These are phyloP conservation scores for Horisme vitalbata DNA, from an alignment of 2,888 invertebrate genomes.

Conservation along the genomic window DNA sequence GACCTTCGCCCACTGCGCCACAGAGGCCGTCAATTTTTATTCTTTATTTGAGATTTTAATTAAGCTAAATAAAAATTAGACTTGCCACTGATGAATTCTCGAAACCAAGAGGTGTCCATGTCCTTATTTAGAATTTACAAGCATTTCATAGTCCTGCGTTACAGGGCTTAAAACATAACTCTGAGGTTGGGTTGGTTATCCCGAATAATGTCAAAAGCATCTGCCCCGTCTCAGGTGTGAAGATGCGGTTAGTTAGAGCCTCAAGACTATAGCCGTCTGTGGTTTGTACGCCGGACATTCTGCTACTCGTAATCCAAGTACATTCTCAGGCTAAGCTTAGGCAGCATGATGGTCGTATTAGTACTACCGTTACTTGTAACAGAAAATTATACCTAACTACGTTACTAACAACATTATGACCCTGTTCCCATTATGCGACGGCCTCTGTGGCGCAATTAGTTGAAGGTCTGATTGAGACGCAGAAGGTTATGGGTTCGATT, in stretches of 20 bases:
- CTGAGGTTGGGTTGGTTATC: constrained; percentile 6
- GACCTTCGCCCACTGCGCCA: too few species aligned
- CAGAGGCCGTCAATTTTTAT: too few species aligned
- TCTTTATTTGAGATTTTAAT: too few species aligned
- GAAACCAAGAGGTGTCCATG: background rate
- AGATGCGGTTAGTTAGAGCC: constrained; percentile 41
- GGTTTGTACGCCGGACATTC: constrained; percentile 21
- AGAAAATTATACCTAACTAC: too few species aligned
- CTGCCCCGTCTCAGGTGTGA: constrained; percentile 42
- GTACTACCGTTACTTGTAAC: too few species aligned
- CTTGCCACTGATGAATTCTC: background rate
- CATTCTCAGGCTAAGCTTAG: background rate
- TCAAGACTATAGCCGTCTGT: constrained; percentile 28
- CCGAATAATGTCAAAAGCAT: constrained; percentile 40
- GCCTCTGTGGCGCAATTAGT: too few species aligned
- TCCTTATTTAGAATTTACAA: constrained; percentile 7
- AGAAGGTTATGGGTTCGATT: too few species aligned
- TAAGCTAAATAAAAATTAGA: background rate
- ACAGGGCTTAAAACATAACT: constrained; percentile 6
- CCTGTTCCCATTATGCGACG: too few species aligned
- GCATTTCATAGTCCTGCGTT: constrained; percentile 6
- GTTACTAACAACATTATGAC: too few species aligned
- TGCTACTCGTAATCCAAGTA: constrained; percentile 6
- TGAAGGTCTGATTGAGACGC: too few species aligned
- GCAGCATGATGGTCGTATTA: too few species aligned